Evolutionary conservation across 1,140 invertebrate species (phyloP).

Genomic region (Armadillidium nasatum): DNA sequence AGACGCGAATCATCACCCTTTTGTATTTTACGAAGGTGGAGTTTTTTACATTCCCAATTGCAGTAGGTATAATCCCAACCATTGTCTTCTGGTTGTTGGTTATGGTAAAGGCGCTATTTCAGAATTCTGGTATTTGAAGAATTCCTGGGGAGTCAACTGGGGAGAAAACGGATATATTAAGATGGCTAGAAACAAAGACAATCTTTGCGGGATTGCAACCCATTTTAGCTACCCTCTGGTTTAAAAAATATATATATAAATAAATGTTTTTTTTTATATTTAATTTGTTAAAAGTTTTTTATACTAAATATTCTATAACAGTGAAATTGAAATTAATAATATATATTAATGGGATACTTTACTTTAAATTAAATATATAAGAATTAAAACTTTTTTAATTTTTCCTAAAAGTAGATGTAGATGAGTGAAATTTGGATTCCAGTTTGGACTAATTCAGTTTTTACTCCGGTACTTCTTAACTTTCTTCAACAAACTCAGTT

Average conservation of each 20-base stretch:
- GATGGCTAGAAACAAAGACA: conserved; percentile 52
- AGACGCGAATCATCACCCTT: conserved; percentile 48
- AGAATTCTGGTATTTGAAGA: conserved; percentile 87
- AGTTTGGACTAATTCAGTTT: too few species aligned
- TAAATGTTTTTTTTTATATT: too few species aligned
- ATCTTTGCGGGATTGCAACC: conserved; percentile 56
- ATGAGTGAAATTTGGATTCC: too few species aligned
- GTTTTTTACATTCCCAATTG: conserved; percentile 50
- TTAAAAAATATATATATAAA: conserved; percentile 42
- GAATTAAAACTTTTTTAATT: too few species aligned
- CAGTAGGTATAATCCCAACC: conserved; percentile 69
- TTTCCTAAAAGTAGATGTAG: too few species aligned
- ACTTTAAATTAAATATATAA: too few species aligned
- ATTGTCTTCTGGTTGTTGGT: conserved; percentile 88
- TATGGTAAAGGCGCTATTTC: conserved; percentile 79
- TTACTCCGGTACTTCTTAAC: too few species aligned
- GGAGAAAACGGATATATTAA: conserved; percentile 70
- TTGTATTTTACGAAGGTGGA: not conserved
- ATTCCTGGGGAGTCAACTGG: conserved; percentile 91
- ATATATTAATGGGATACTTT: too few species aligned
- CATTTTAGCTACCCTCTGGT: conserved; percentile 52
- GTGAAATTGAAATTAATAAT: too few species aligned
- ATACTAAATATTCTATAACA: too few species aligned
- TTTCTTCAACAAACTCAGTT: too few species aligned
- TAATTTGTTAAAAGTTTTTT: too few species aligned